Evolutionary conservation across 2,888 invertebrate genomes (phyloP).

Genomic region (Hedychridium roseum): DNA sequence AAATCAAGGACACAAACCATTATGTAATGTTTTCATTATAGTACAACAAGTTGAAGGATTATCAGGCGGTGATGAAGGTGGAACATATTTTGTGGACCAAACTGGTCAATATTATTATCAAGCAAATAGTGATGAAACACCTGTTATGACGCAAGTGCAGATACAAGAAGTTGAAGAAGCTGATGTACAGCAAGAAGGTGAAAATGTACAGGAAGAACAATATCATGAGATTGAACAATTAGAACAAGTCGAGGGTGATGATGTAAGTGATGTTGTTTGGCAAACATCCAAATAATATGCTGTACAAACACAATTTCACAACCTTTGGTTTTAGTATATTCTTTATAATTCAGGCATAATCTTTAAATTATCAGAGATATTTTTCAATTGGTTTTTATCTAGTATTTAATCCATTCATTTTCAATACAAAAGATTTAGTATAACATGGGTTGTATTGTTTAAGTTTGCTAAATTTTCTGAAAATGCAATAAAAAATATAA

Average conservation of each 20-base stretch:
- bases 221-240: slow-evolving; percentile 64
- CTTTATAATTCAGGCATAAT: no score
- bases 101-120: slow-evolving; percentile 86
- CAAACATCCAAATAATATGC: no score
- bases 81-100: slow-evolving; percentile 84
- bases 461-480: no score
- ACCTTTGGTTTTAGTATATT: no score
- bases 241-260: slow-evolving; percentile 66
- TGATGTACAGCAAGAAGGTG: slow-evolving; percentile 55
- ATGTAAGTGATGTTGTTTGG: slow-evolving; percentile 52
- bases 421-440: no score
- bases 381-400: no score
- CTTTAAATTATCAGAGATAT: no score
- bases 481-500: no score
- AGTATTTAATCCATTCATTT: no score
- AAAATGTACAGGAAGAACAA: slow-evolving; percentile 58
- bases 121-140: slow-evolving; percentile 72
- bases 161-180: slow-evolving; percentile 63
- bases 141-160: slow-evolving; percentile 71
- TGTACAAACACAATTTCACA: no score
- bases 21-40: slow-evolving; percentile 22
- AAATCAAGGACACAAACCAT: neutral
- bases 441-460: no score
- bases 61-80: slow-evolving; percentile 68
- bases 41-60: slow-evolving; percentile 62